Evolutionary conservation across 2,888 invertebrate genomes (phyloP), one percentile per base, ranked within the genome.

Genomic region (Polietes domitor): DNA sequence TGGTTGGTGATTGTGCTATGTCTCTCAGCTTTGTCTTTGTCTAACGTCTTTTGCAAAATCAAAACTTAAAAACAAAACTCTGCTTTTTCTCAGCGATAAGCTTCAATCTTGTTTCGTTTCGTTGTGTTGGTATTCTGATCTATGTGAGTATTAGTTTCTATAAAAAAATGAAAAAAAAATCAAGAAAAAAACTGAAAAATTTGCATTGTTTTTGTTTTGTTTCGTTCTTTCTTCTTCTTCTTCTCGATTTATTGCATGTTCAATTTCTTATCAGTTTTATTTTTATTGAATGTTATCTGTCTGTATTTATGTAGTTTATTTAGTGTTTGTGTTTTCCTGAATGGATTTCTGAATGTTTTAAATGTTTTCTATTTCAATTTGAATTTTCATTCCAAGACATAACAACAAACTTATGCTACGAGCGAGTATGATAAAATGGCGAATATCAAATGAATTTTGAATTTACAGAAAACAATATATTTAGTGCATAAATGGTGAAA

Each of bases 111-210:
- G 79, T 83, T 85, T 83, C 86, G 82, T 68, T 41, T n/a, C n/a
- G n/a, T n/a, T 87, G 83, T 85, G 72, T 88, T 86, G 86, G 83
- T 88, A 84, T 85, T 83, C 2, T 21, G 85, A 83, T 88, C 85
- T 88, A 86, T 88, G 88, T 88, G 88, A 88, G 88, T 88, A 88
- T 86, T 85, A 82, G 85, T 80, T 71, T 41, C 15, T 63, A 74
- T 68, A 32, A 55, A 58, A 70, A 50, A 50, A 17, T 9, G 37
- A 65, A 65, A 61, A n/a, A 28, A 58, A n/a, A 72, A 32, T 4
- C 28, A 63, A n/a, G n/a, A n/a, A n/a, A n/a, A n/a, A 19, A 70
- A 53, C 26, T 61, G 24, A 63, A 32, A 21, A 21, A 63, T 76
- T 78, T 43, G 78, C 32, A 75, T 55, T 76, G n/a, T n/a, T n/a